phyloP scores from a whole-genome alignment of 2,888 invertebrate genomes.

The Bellardia bayeri region DNA sequence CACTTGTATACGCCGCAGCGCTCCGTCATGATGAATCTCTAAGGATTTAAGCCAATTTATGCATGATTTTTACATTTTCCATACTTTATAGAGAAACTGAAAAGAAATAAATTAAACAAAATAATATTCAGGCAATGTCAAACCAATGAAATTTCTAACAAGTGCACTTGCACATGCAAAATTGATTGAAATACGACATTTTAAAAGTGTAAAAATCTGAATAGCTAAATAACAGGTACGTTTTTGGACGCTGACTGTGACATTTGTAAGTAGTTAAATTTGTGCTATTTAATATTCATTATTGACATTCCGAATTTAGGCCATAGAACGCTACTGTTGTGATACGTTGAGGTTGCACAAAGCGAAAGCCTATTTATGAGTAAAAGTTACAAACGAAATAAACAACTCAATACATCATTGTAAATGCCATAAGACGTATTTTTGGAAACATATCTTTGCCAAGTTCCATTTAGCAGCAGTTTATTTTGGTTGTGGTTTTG shows the following conservation, averaged over 20 bases:
- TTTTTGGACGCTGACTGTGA: background rate
- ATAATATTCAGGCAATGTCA: slow-evolving; percentile 49
- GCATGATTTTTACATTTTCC: slow-evolving; percentile 69
- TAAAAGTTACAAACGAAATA: background rate
- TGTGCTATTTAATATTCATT: too few species aligned
- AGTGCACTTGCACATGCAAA: slow-evolving; percentile 25
- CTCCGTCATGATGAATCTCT: slow-evolving; percentile 77
- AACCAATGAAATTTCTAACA: slow-evolving; percentile 73
- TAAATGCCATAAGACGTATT: background rate
- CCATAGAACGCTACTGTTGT: too few species aligned
- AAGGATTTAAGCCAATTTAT: slow-evolving; percentile 82
- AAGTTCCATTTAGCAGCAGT: slow-evolving; percentile 35
- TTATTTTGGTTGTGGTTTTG: background rate
- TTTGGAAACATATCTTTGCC: background rate
- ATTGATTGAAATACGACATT: background rate
- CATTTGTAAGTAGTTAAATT: background rate
- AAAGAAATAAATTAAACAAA: background rate
- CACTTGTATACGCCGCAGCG: slow-evolving; percentile 48
- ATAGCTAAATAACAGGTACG: background rate
- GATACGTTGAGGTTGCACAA: too few species aligned
- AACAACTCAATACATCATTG: background rate
- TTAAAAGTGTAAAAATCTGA: background rate
- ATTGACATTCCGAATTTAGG: too few species aligned
- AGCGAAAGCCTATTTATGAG: too few species aligned
- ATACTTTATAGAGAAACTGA: background rate